phyloP scores from a whole-genome alignment of 2,113 vertebrate genomes.

The Pelmatolapia mariae region DNA sequence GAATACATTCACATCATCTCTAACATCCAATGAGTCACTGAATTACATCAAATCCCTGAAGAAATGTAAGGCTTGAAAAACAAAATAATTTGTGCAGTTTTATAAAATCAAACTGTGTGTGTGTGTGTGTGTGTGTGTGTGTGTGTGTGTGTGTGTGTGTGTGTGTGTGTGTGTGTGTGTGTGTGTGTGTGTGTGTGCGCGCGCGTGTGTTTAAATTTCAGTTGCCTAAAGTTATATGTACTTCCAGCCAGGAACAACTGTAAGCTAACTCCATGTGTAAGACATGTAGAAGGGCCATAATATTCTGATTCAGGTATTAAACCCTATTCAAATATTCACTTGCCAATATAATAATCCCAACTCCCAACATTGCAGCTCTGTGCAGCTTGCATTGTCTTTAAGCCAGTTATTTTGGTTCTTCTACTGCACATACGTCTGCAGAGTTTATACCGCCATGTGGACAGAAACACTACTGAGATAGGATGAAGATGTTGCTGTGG shows the following conservation, averaged over 20 bases:
- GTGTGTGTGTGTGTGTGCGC: background rate
- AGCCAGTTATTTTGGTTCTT: background rate
- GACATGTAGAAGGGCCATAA: background rate
- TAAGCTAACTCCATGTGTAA: background rate
- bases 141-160: background rate
- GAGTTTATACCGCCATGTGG: accelerated
- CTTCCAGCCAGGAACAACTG: background rate
- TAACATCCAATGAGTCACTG: background rate
- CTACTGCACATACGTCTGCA: background rate
- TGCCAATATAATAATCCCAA: background rate
- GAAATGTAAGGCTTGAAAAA: background rate
- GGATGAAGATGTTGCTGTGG: background rate
- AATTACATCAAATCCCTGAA: background rate
- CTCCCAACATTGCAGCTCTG: background rate
- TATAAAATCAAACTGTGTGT: background rate
- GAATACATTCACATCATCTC: background rate
- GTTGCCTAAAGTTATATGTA: background rate
- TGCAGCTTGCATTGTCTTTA: background rate
- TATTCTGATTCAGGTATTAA: background rate
- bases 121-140: background rate
- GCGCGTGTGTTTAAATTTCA: background rate
- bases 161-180: background rate
- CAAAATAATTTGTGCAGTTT: background rate
- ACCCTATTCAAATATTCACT: background rate
- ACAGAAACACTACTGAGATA: background rate